phyloP scores from a whole-genome alignment of 2,113 vertebrate genomes.

The Macaca fascicularis region DNA sequence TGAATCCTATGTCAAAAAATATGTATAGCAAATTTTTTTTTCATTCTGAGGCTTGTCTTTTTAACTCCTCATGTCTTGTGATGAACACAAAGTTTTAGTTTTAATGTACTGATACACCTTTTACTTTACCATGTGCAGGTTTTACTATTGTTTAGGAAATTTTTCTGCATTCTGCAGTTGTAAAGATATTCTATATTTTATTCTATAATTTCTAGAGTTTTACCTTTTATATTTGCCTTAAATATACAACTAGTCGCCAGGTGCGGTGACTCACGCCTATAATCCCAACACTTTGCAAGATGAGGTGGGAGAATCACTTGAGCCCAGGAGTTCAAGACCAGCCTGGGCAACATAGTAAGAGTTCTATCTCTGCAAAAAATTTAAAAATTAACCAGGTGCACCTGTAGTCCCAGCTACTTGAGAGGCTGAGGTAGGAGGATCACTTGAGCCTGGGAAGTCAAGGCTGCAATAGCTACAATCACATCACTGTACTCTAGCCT shows the following conservation, averaged over 20 bases:
- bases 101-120: not conserved
- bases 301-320: too few species aligned
- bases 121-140: not conserved
- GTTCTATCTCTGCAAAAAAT: too few species aligned
- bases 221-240: not conserved
- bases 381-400: too few species aligned
- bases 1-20: not conserved
- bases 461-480: too few species aligned
- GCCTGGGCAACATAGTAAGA: too few species aligned
- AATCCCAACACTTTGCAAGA: too few species aligned
- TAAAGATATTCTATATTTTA: not conserved
- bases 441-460: too few species aligned
- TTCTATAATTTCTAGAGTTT: not conserved
- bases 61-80: not conserved
- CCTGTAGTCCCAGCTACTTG: too few species aligned
- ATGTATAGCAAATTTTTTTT: not conserved
- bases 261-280: too few species aligned
- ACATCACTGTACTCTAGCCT: too few species aligned
- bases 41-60: not conserved
- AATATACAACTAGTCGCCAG: not conserved
- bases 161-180: not conserved
- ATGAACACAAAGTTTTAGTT: not conserved
- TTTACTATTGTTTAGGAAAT: slow-evolving; percentile 21
- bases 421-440: too few species aligned
- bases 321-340: too few species aligned